Evolutionary conservation across 1,140 invertebrate genomes (phyloP), one percentile per base, ranked within the genome.

Genomic region (Mactra quadrangularis): DNA sequence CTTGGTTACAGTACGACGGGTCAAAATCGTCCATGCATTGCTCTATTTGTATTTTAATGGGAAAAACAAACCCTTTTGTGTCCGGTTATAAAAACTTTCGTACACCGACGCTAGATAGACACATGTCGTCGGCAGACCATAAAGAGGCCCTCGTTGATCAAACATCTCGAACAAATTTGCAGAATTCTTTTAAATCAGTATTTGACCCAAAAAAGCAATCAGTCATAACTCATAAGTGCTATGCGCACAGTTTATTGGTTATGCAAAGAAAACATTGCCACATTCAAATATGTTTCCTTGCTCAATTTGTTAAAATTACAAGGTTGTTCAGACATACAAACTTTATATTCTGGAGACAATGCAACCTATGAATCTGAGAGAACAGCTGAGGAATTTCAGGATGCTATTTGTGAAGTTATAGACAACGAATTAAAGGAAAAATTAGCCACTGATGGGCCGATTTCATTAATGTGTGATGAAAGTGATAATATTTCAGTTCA

Each of bases 401-500:
- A 64, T 64, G 11, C 60, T 27, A 29, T 62, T 13, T 29, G 13
- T 33, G 7, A 19, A 17, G 60, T 33, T 11, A 29, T 38, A 17
- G 33, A 62, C 11, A 19, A 35, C 11, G 1, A 38, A 11, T 6
- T 64, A n/a, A 31, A 45, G 25, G 0, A 70, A 15, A 70, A 70
- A 33, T 41, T 70, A 29, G 33, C 35, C n/a, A 1, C 19, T 25
- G 15, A 0, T 13, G 45, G 33, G n/a, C 19, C 4, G 38, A 33
- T 70, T n/a, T 70, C 41, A 9, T 27, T 31, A 31, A 64, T 64
- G 25, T 64, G 60, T 64, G 60, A 64, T 64, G 60, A 64, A 13
- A 64, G 27, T 64, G 60, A 64, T 64, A 29, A 64, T 22, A 64
- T 33, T 3, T 31, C 38, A 31, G 31, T 33, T 19, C 19, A 47